These are phyloP conservation scores for Drosophila simulans DNA, from an alignment of 1,140 invertebrate species.

Conservation along the genomic window DNA sequence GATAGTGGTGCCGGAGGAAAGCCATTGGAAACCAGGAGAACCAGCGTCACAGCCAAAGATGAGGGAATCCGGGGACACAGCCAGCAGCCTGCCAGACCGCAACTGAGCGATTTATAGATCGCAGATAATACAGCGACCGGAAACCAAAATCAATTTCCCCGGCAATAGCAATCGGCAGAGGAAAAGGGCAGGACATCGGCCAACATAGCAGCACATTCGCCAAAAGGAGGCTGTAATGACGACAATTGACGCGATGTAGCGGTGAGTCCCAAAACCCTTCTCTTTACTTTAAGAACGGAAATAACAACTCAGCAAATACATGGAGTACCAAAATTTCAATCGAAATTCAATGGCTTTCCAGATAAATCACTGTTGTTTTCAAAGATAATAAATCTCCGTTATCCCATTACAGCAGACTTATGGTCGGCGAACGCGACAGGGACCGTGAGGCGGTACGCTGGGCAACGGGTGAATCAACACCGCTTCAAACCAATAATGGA, in stretches of 20 bases:
- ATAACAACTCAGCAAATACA: too few species aligned
- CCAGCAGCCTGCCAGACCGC: conserved; percentile 56
- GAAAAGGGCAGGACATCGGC: conserved; percentile 1
- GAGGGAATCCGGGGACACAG: conserved; percentile 11
- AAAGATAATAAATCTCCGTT: background rate
- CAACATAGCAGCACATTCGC: conserved; percentile 13
- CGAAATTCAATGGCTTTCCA: too few species aligned
- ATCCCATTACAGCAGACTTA: conserved; percentile 77
- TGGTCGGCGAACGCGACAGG: conserved; percentile 87
- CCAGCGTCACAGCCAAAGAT: too few species aligned
- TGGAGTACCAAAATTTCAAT: too few species aligned
- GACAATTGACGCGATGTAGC: conserved; percentile 84
- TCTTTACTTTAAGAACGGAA: too few species aligned
- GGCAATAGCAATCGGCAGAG: conserved; percentile 29
- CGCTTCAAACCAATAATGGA: conserved; percentile 86
- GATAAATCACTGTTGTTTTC: background rate
- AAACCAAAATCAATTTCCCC: conserved; percentile 68
- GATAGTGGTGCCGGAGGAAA: conserved; percentile 22
- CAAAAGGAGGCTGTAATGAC: conserved; percentile 75
- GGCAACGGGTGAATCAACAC: conserved; percentile 87
- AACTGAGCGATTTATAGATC: conserved; percentile 66
- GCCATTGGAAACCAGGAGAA: conserved; percentile 7
- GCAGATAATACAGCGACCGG: conserved; percentile 23
- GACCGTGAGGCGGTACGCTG: conserved; percentile 89
- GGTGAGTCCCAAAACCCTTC: conserved; percentile 52